Base-by-base conservation (phyloP, 2,797 vertebrate genomes). In the Caiman crocodilus region DNA sequence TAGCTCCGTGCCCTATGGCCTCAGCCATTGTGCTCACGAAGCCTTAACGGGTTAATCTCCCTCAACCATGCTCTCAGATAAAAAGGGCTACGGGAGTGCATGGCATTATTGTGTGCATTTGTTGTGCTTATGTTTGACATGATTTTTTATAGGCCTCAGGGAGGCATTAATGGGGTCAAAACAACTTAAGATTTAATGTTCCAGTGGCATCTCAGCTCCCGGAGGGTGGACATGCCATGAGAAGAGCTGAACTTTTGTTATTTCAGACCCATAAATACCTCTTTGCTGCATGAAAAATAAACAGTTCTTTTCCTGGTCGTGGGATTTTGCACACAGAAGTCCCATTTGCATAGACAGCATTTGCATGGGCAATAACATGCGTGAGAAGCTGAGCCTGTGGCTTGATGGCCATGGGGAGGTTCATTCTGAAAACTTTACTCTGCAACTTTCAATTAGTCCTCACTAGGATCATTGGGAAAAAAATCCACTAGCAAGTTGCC, bases 151-250 rank as follows among this genome's bases (percentile, higher is more conserved):
- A 30, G 21, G 2, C 42, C 16, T 11, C 3, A 1, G 5, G 59
- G 63, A 77, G 84, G 9, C 1, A 55, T 28, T 73, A 56, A 14
- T 1, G 1, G 12, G 2, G 58, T 2, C 69, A 25, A 71, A 73
- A 0, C 23, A 20, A 4, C 50, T 55, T 28, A 1, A 1, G 17
- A 15, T n/a, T 17, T 42, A 4, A 16, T 25, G 42, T 55, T 55
- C 30, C 9, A 4, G 15, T 4, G 23, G 28, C 30, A 61, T 82
- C 75, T 57, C 56, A 25, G 21, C 11, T 57, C 57, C 67, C 12
- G 5, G 6, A 1, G 0, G 2, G 42, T 28, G 65, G 79, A 57
- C 57, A 63, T 1, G 4, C 2, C 1, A 57, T 42, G 55, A 74
- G 65, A 28, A 79, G 60, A 69, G 25, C 18, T 8, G 55, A 14